phyloP scores from a whole-genome alignment of 1,140 invertebrate genomes.

The Aleiodes sp. region DNA sequence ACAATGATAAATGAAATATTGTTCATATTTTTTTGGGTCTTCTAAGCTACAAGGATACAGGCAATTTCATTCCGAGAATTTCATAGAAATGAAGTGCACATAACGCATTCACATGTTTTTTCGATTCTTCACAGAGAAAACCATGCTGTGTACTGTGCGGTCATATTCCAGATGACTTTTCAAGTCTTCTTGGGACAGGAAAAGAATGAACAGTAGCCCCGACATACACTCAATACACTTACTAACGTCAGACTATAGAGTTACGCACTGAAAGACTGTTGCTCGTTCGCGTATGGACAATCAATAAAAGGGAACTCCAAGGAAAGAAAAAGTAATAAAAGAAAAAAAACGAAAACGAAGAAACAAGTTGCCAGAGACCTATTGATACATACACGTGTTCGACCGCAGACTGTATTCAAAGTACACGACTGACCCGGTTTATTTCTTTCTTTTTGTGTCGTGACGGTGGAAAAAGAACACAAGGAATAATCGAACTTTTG shows the following conservation, averaged over 20 bases:
- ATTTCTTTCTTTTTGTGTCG: constrained; percentile 40
- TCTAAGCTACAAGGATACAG: no score
- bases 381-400: constrained; percentile 40
- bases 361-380: background rate
- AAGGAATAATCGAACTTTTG: constrained; percentile 4
- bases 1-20: no score
- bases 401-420: constrained; percentile 47
- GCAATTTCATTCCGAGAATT: no score
- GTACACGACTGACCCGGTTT: constrained; percentile 44
- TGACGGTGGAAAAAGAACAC: constrained; percentile 34
- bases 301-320: background rate
- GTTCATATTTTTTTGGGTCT: no score
- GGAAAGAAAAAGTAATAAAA: background rate
- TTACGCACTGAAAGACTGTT: constrained; percentile 8
- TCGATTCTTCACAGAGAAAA: background rate
- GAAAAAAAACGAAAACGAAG: constrained; percentile 9
- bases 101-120: no score
- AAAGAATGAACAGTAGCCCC: background rate
- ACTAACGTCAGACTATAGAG: background rate
- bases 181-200: constrained; percentile 27
- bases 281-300: background rate
- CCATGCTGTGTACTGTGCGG: constrained; percentile 16
- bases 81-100: no score
- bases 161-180: constrained; percentile 28
- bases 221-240: background rate